Evolutionary conservation across 1,140 invertebrate species (phyloP).

Genomic region (Megalonaias nervosa): DNA sequence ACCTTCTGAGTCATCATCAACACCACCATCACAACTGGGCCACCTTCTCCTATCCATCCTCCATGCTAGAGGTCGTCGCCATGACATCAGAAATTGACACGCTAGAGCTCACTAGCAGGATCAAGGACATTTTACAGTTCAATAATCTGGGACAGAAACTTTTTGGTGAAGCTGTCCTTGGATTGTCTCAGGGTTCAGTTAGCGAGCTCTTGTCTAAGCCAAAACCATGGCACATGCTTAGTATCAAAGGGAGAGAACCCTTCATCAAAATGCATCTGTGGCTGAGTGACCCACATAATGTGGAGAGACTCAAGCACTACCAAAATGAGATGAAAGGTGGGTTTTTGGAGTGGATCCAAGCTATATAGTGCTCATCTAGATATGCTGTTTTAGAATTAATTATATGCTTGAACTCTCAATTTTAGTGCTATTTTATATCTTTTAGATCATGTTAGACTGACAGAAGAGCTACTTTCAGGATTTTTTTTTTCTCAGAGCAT

Average conservation of each 20-base stretch:
- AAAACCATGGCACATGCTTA: conserved; percentile 99
- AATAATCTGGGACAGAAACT: conserved; percentile 99
- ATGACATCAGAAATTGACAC: conserved; percentile 97
- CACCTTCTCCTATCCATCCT: conserved; percentile 61
- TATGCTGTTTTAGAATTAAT: conserved; percentile 5
- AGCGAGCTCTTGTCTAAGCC: conserved; percentile 97
- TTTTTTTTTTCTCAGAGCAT: neutral
- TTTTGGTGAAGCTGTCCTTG: conserved; percentile 96
- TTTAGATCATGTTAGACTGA: neutral
- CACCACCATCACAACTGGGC: conserved; percentile 53
- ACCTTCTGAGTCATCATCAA: conserved; percentile 40
- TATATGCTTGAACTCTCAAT: conserved; percentile 3
- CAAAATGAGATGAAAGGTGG: conserved; percentile 71
- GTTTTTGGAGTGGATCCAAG: conserved; percentile 1
- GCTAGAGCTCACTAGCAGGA: conserved; percentile 95
- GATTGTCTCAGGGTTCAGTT: conserved; percentile 96
- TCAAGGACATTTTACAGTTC: conserved; percentile 95
- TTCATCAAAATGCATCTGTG: conserved; percentile 99
- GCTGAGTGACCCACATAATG: conserved; percentile 94
- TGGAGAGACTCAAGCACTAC: conserved; percentile 80
- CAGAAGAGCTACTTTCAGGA: neutral
- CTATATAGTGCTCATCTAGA: too few relatives aligned
- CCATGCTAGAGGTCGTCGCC: conserved; percentile 88
- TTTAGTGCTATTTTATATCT: conserved; percentile 4
- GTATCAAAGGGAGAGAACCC: conserved; percentile 97